Evolutionary conservation across 2,113 vertebrate genomes (phyloP).

Genomic region (Tamias sibiricus): DNA sequence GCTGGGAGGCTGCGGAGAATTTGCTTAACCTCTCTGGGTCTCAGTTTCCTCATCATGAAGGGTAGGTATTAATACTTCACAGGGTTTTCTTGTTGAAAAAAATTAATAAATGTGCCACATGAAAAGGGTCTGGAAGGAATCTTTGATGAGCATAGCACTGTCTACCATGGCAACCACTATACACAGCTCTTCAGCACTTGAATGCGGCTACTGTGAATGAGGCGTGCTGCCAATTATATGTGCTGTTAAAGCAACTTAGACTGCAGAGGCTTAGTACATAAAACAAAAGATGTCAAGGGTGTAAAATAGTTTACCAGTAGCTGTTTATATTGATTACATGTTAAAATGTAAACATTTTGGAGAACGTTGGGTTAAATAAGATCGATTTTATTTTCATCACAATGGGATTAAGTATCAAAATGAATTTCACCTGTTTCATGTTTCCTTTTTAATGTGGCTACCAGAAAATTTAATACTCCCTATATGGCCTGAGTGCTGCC

Average conservation of each 20-base stretch:
- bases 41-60: not conserved
- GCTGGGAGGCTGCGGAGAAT: not conserved
- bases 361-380: not conserved
- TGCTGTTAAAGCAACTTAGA: not conserved
- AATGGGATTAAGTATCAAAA: conserved; percentile 4
- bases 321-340: not conserved
- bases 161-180: not conserved
- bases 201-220: not conserved
- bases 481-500: not conserved
- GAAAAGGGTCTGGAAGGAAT: not conserved
- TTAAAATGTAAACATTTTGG: not conserved
- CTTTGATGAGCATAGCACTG: not conserved
- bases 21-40: not conserved
- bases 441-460: not conserved
- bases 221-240: not conserved
- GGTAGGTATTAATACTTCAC: not conserved
- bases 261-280: not conserved
- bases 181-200: not conserved
- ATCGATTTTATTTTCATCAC: not conserved
- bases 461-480: not conserved
- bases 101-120: not conserved
- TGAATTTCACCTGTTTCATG: not conserved
- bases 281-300: not conserved
- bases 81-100: not conserved
- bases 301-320: not conserved